Evolutionary conservation across 2,113 vertebrate genomes (phyloP).

Genomic region (Gallinago jamesoni): DNA sequence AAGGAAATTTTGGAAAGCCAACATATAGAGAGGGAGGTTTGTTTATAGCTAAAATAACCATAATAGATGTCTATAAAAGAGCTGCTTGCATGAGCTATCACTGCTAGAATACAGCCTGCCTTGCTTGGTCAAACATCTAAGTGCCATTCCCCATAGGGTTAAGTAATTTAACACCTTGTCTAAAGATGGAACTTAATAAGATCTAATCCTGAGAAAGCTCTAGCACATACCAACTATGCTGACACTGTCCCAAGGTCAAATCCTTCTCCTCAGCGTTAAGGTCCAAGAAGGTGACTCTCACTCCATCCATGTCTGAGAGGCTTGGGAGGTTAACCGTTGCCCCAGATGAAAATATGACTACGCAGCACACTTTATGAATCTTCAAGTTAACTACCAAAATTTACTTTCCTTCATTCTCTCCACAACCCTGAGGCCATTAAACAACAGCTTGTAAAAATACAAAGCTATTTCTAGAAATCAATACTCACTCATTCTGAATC

Average conservation of each 20-base stretch:
- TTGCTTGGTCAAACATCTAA: neutral
- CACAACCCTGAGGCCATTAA: neutral
- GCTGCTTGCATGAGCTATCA: neutral
- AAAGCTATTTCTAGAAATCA: neutral
- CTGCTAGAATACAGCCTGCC: neutral
- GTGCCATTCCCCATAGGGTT: neutral
- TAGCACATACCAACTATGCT: neutral
- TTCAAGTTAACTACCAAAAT: neutral
- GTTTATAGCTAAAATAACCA: neutral
- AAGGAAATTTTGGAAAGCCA: neutral
- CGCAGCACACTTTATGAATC: neutral
- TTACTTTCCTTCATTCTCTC: neutral
- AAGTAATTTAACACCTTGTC: neutral
- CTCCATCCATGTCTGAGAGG: neutral
- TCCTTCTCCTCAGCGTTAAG: neutral
- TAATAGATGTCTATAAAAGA: constrained; percentile 8
- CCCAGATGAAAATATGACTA: neutral
- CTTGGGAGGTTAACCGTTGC: neutral
- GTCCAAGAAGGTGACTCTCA: neutral
- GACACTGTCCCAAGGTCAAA: neutral
- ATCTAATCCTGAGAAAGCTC: neutral
- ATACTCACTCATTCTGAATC: neutral
- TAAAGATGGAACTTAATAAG: neutral
- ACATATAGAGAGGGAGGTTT: neutral
- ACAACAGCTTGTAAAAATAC: neutral